These are phyloP conservation scores for Thunnus thynnus DNA, from an alignment of 2,113 vertebrate species.

Conservation along the genomic window DNA sequence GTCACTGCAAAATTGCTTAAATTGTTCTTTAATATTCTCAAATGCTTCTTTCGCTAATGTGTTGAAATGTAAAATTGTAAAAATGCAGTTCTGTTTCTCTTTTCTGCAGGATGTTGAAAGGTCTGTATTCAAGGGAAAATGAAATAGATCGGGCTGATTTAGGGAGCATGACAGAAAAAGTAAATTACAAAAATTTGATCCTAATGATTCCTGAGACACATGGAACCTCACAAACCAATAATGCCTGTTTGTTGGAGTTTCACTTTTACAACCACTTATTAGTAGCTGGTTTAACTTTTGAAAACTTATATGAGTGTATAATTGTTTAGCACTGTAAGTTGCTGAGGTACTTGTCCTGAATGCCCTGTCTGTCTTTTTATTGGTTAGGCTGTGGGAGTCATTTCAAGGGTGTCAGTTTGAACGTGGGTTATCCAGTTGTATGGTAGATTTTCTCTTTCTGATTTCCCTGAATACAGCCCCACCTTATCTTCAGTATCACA, in stretches of 20 bases:
- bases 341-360: constrained; percentile 42
- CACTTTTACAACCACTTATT: background rate
- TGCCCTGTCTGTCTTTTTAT: constrained; percentile 48
- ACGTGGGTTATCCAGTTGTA: constrained; percentile 62
- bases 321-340: constrained; percentile 3
- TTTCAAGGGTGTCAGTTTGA: constrained; percentile 77
- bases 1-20: background rate
- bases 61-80: background rate
- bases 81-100: no score
- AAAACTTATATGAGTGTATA: background rate
- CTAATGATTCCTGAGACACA: background rate
- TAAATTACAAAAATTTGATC: background rate
- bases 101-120: no score
- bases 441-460: constrained; percentile 67
- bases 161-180: background rate
- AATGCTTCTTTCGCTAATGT: background rate
- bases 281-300: constrained; percentile 12
- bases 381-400: constrained; percentile 67
- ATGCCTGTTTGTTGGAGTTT: no score
- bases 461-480: constrained; percentile 63
- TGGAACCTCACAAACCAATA: no score
- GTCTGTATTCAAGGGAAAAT: no score
- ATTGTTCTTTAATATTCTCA: background rate
- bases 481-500: constrained; percentile 76
- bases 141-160: no score